phyloP scores from a whole-genome alignment of 2,797 vertebrate species.

The Intellagama lesueurii region DNA sequence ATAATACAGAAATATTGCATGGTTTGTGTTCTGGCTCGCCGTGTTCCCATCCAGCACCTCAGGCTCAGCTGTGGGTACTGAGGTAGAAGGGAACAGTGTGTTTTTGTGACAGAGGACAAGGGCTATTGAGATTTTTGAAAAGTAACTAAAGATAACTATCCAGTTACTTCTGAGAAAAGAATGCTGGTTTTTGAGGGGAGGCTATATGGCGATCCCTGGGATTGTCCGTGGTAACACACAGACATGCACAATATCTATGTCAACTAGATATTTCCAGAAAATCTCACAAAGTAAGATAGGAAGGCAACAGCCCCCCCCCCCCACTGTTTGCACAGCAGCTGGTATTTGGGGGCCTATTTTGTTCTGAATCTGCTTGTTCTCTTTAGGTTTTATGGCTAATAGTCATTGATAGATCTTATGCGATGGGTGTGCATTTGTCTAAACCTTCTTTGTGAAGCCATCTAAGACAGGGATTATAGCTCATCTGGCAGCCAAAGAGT shows the following conservation, averaged over 20 bases:
- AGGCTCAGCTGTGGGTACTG: too few relatives aligned
- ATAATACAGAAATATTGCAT: too few relatives aligned
- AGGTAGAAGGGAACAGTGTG: too few relatives aligned
- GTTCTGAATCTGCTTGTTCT: background rate
- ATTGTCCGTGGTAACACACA: too few relatives aligned
- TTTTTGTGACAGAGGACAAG: too few relatives aligned
- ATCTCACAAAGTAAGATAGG: background rate
- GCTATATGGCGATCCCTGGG: too few relatives aligned
- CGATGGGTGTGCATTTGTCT: background rate
- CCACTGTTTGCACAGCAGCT: background rate
- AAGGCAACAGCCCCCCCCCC: background rate
- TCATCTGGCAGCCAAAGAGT: background rate
- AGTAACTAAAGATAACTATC: background rate
- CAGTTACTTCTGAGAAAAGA: background rate
- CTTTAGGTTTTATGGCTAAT: background rate
- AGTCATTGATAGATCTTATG: background rate
- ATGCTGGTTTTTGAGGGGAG: too few relatives aligned
- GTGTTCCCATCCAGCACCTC: too few relatives aligned
- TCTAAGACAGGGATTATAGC: background rate
- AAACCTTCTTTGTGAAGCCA: background rate
- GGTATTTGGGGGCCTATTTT: background rate
- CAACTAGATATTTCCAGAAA: background rate
- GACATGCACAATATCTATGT: background rate
- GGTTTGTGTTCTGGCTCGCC: too few relatives aligned
- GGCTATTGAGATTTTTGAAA: background rate